A percentile compares a stretch with the other conserved stretches of the same genome.
Conservation (phyloP, 2,888 invertebrate species). For the Yponomeuta evonymella region DNA sequence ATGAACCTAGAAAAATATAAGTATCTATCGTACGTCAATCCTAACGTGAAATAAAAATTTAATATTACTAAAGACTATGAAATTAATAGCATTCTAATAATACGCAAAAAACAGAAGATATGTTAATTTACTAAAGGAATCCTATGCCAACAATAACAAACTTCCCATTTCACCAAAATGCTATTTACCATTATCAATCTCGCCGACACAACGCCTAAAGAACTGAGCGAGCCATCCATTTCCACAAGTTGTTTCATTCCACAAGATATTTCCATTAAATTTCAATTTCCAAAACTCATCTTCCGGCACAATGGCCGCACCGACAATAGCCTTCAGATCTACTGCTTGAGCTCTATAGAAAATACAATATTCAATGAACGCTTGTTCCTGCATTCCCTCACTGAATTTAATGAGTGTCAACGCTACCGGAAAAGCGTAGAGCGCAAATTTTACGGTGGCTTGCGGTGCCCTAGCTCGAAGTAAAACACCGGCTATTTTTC, state of each 20-base stretch:
- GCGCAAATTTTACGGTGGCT: constrained; percentile 50
- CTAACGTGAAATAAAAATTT: too few species aligned
- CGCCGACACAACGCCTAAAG: constrained; percentile 28
- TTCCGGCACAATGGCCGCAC: constrained; percentile 35
- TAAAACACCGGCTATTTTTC: constrained; percentile 17
- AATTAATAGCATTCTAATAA: neutral
- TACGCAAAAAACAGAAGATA: neutral
- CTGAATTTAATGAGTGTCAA: constrained; percentile 28
- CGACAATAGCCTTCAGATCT: constrained; percentile 35
- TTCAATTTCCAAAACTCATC: constrained; percentile 61
- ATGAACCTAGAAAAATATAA: too few species aligned
- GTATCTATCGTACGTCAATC: too few species aligned
- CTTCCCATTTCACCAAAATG: constrained; percentile 20
- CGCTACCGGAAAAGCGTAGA: constrained; percentile 27
- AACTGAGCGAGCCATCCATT: constrained; percentile 23
- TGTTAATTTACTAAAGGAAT: neutral
- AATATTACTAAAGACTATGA: neutral
- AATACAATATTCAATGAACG: constrained; percentile 17
- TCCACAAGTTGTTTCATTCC: constrained; percentile 40
- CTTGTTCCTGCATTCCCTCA: constrained; percentile 11
- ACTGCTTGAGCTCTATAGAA: constrained; percentile 25
- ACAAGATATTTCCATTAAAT: constrained; percentile 58
- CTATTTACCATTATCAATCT: constrained; percentile 34
- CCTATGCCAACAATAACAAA: neutral
- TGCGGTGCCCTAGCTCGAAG: constrained; percentile 32